phyloP scores from a whole-genome alignment of 2,797 vertebrate species.

The Bothrops alternatus region DNA sequence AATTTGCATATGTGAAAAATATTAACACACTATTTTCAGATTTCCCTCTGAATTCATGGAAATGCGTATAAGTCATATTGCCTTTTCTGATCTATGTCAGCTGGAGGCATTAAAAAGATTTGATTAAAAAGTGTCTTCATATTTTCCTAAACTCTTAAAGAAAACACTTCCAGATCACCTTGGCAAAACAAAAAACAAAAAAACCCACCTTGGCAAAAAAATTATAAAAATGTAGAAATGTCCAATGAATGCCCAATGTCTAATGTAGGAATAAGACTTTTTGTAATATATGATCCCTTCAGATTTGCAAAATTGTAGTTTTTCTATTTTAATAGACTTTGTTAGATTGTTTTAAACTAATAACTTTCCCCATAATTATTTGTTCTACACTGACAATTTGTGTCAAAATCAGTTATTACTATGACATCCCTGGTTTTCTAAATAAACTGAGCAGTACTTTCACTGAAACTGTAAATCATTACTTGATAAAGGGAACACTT shows the following conservation, averaged over 20 bases:
- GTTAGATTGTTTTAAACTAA: not conserved
- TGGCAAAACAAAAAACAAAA: slow-evolving; percentile 4
- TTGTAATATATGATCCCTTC: not conserved
- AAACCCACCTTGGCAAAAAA: slow-evolving; percentile 26
- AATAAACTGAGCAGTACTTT: not conserved
- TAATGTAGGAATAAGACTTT: slow-evolving; percentile 13
- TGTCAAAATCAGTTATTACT: not conserved
- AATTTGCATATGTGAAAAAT: slow-evolving; percentile 58
- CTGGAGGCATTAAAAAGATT: slow-evolving; percentile 42
- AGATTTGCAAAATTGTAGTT: not conserved
- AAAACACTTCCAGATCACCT: slow-evolving; percentile 30
- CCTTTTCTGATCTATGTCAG: slow-evolving; percentile 50
- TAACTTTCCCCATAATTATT: not conserved
- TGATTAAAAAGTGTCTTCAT: slow-evolving; percentile 45
- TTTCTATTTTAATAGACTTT: not conserved
- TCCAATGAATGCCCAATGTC: slow-evolving; percentile 6
- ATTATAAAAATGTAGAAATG: slow-evolving; percentile 19
- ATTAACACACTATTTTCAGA: slow-evolving; percentile 52
- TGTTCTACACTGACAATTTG: fast-evolving
- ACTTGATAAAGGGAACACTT: not conserved
- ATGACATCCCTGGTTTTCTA: not conserved
- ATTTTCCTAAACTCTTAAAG: slow-evolving; percentile 32
- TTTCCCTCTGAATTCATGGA: slow-evolving; percentile 32
- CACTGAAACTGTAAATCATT: not conserved
- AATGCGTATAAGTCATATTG: slow-evolving; percentile 59